Evolutionary conservation across 2,113 vertebrate species (phyloP), one percentile per base, ranked within the genome.

Genomic region (Psilopsiagon aymara): DNA sequence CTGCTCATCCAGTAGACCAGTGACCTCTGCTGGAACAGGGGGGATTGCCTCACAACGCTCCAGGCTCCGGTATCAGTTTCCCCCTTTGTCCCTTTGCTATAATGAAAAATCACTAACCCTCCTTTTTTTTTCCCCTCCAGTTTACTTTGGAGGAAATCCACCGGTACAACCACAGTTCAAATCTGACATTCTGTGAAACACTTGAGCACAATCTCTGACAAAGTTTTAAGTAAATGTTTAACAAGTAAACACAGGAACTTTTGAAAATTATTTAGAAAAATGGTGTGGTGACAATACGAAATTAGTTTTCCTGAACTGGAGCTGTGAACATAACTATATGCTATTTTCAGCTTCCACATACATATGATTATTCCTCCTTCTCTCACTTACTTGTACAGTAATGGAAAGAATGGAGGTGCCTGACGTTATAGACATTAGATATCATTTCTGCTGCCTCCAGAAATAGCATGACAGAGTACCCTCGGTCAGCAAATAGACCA

Each of bases 21-120:
- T 59, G 90, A 95, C 71, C 95, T 90, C 94, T 93, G 70, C 90
- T 74, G 82, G 82, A 86, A 52, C 19, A 4, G 15, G 33, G 25
- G 33, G 31, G 31, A 74, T 31, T 7, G 24, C 41, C 44, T 62
- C 13, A 3, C 41, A n/a, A 1, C 3, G 3, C 69, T 15, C n/a
- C 17, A 9, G 28, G 16, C 69, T 73, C 67, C 1, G 0, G 9
- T 11, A 3, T 8, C 41, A 6, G 35, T 37, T 37, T 11, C 39
- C 39, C 35, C 17, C 37, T 11, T 8, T 7, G 8, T 13, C 39
- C 64, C 59, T 73, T 29, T 5, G 9, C 78, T 51, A 5, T 6
- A 2, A 7, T 2, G 15, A 2, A 17, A 44, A 25, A 66, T 27
- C 11, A 1, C 33, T 39, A 68, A 39, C 19, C 11, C 17, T 74